Evolutionary conservation across 2,888 invertebrate genomes (phyloP).

Genomic region (Ernsta delagoae): DNA sequence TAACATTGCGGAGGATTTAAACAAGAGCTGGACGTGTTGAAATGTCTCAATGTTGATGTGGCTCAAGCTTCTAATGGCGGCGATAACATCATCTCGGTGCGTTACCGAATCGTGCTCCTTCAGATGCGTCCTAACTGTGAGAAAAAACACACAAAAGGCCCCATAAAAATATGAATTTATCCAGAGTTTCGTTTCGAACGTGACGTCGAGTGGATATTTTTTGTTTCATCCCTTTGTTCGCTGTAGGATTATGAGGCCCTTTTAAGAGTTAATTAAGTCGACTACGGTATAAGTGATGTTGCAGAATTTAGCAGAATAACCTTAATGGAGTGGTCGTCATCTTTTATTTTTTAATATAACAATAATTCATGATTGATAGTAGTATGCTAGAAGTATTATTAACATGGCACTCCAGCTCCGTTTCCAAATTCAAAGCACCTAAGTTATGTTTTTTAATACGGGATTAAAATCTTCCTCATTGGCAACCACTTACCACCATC

Average conservation of each 20-base stretch:
- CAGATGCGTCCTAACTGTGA: slow-evolving; percentile 78
- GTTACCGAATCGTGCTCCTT: slow-evolving; percentile 80
- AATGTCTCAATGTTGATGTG: slow-evolving; percentile 72
- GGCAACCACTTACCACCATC: too few relatives aligned
- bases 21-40: slow-evolving; percentile 75
- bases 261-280: slow-evolving; percentile 79
- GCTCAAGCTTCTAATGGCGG: slow-evolving; percentile 71
- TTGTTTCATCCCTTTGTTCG: slow-evolving; percentile 67
- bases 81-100: slow-evolving; percentile 79
- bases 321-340: slow-evolving; percentile 50
- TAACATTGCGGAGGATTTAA: slow-evolving; percentile 63
- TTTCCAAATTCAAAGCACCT: too few relatives aligned
- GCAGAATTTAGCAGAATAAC: slow-evolving; percentile 60
- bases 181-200: slow-evolving; percentile 72
- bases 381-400: too few relatives aligned
- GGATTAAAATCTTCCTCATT: too few relatives aligned
- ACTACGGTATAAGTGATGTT: slow-evolving; percentile 69
- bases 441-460: too few relatives aligned
- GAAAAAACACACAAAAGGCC: slow-evolving; percentile 80
- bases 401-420: too few relatives aligned
- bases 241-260: slow-evolving; percentile 67
- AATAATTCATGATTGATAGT: too few relatives aligned
- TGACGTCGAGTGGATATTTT: slow-evolving; percentile 76
- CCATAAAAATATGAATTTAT: slow-evolving; percentile 78
- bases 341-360: slow-evolving; percentile 2